Percentiles rank a stretch among this genome's conserved stretches.
These are phyloP conservation scores for Synanthedon formicaeformis DNA, from an alignment of 2,888 invertebrate species.

Conservation along the genomic window DNA sequence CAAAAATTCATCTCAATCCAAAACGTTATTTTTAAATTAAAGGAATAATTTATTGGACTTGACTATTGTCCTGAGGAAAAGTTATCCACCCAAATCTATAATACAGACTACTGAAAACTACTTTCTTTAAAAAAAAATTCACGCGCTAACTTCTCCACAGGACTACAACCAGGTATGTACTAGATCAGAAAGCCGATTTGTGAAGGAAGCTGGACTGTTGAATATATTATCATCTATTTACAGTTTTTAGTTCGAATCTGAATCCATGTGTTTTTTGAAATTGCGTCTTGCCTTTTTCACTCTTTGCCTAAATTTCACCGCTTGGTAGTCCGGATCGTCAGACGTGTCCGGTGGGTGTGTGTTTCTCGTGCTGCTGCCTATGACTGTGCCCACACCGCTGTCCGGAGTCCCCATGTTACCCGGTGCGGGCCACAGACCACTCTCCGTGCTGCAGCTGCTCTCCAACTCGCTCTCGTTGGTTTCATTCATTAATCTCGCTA, in stretches of 20 bases:
- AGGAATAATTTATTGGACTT: no score
- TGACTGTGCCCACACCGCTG: conserved; percentile 47
- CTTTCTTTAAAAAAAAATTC: no score
- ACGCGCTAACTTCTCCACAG: no score
- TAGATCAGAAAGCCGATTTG: no score
- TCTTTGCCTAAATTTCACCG: conserved; percentile 67
- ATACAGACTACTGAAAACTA: no score
- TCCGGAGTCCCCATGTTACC: conserved; percentile 39
- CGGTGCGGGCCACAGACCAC: conserved; percentile 36
- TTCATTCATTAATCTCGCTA: conserved; percentile 60
- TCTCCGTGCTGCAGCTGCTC: conserved; percentile 58
- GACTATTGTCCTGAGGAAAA: no score
- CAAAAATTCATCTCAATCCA: no score
- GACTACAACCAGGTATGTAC: no score
- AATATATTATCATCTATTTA: conserved; percentile 11
- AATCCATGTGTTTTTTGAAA: conserved; percentile 74
- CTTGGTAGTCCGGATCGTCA: conserved; percentile 61
- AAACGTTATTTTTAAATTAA: no score
- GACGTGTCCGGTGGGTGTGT: conserved; percentile 37
- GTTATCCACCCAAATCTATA: no score
- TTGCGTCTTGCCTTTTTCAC: conserved; percentile 73
- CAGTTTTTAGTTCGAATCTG: conserved; percentile 71
- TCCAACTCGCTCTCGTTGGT: conserved; percentile 64
- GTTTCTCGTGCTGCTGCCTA: conserved; percentile 41
- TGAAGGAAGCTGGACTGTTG: no score